A percentile compares a stretch with the other conserved stretches of the same genome.
Conservation (phyloP, 2,797 vertebrate species). For the Neopelma chrysocephalum region DNA sequence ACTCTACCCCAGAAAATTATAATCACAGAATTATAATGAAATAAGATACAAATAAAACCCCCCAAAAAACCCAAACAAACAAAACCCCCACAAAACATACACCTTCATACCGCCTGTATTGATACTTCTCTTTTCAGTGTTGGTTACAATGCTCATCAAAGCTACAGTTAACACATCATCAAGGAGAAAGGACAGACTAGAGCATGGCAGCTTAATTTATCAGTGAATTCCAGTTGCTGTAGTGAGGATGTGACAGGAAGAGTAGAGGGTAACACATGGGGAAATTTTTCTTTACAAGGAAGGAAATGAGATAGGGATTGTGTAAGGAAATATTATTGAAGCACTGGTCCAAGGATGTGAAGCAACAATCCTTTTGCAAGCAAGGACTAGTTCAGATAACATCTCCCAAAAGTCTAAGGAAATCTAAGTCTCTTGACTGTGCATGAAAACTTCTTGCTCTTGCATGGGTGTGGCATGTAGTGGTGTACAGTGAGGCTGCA, state of each 20-base stretch:
- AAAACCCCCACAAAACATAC: not conserved
- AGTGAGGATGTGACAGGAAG: not conserved
- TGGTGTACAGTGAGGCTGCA: not conserved
- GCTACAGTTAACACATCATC: not conserved
- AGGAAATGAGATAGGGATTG: not conserved
- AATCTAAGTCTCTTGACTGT: not conserved
- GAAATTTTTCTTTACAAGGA: not conserved
- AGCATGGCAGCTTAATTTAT: not conserved
- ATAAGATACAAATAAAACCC: not conserved
- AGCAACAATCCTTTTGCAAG: not conserved
- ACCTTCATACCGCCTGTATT: not conserved
- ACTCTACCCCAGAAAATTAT: not conserved
- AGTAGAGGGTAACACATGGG: not conserved
- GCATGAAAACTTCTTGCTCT: not conserved
- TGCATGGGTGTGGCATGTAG: not conserved
- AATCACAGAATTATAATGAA: not conserved
- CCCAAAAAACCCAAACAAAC: not conserved
- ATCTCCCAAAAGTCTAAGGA: not conserved
- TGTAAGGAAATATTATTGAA: not conserved
- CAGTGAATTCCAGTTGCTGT: not conserved
- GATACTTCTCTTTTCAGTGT: not conserved
- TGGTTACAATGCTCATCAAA: not conserved
- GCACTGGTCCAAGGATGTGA: not conserved
- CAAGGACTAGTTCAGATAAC: not conserved
- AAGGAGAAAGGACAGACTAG: not conserved